Percentiles rank a stretch among this genome's conserved stretches.
Evolutionary conservation across 2,888 invertebrate genomes (phyloP).

Genomic region (Eulithis testata): DNA sequence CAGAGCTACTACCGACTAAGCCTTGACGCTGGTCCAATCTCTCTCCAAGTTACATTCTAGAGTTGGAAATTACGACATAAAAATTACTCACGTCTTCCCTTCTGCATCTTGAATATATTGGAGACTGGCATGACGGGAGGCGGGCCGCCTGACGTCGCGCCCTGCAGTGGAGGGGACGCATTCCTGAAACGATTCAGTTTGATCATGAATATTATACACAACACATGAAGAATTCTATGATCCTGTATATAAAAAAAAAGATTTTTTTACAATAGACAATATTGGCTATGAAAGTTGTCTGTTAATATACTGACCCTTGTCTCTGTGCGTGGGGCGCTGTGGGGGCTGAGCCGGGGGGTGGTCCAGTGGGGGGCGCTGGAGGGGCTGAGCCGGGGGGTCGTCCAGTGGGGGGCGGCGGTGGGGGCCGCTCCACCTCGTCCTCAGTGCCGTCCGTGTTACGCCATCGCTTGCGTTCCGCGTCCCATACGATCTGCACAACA

Average conservation of each 20-base stretch:
- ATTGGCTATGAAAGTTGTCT: too few relatives aligned
- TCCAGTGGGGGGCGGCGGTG: constrained; percentile 54
- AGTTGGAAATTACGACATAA: not conserved
- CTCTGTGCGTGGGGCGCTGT: too few relatives aligned
- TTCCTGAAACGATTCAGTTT: constrained; percentile 31
- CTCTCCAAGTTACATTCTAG: too few relatives aligned
- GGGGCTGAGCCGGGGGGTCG: not conserved
- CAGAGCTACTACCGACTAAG: too few relatives aligned
- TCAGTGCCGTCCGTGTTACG: constrained; percentile 91
- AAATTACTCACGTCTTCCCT: constrained; percentile 87
- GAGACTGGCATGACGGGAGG: constrained; percentile 61
- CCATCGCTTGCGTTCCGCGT: constrained; percentile 94
- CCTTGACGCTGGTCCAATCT: too few relatives aligned
- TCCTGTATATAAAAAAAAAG: too few relatives aligned
- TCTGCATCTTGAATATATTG: constrained; percentile 92
- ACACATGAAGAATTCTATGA: too few relatives aligned
- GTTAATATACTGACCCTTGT: too few relatives aligned
- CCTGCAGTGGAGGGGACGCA: constrained; percentile 50
- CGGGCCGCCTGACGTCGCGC: constrained; percentile 24
- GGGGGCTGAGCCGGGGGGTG: not conserved
- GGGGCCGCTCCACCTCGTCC: constrained; percentile 66
- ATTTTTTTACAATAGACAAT: too few relatives aligned
- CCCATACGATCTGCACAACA: constrained; percentile 93
- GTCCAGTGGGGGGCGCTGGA: constrained; percentile 35
- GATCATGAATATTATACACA: too few relatives aligned